phyloP scores from a whole-genome alignment of 2,888 invertebrate species.

The Clepsis dumicolana region DNA sequence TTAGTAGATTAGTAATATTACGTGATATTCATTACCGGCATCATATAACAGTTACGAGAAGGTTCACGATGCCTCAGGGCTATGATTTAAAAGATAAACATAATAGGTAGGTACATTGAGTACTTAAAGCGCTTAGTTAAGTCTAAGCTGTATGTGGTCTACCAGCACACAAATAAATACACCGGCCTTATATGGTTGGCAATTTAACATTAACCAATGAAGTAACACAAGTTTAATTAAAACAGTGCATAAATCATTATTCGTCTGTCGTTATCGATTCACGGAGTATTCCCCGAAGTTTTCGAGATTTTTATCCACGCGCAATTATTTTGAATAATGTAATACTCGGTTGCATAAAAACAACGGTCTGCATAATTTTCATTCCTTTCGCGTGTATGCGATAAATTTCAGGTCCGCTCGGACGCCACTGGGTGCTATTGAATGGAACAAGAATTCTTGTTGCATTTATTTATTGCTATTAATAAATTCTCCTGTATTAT shows the following conservation, averaged over 20 bases:
- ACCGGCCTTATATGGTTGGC: background rate
- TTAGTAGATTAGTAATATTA: slow-evolving; percentile 65
- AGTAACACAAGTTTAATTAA: slow-evolving; percentile 27
- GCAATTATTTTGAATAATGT: slow-evolving; percentile 46
- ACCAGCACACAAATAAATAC: background rate
- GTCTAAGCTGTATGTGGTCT: too few relatives aligned
- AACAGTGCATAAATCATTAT: slow-evolving; percentile 32
- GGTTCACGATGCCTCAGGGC: slow-evolving; percentile 69
- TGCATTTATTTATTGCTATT: slow-evolving; percentile 34
- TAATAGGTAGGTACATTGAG: slow-evolving; percentile 23
- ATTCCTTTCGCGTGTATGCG: slow-evolving; percentile 27
- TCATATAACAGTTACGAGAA: slow-evolving; percentile 73
- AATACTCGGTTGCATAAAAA: slow-evolving; percentile 46
- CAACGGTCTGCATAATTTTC: slow-evolving; percentile 44
- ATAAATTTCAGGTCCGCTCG: slow-evolving; percentile 40
- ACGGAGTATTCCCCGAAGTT: slow-evolving; percentile 44
- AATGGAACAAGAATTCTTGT: slow-evolving; percentile 40
- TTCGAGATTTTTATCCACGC: slow-evolving; percentile 46
- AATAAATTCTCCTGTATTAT: slow-evolving; percentile 42
- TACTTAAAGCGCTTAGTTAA: slow-evolving; percentile 13
- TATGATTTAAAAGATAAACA: slow-evolving; percentile 52
- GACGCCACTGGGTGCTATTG: slow-evolving; percentile 42
- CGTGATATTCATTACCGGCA: slow-evolving; percentile 77
- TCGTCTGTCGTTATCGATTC: slow-evolving; percentile 29
- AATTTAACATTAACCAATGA: background rate